A percentile compares a stretch with the other conserved stretches of the same genome.
Conservation (phyloP, 2,888 invertebrate species). For the Phyllotreta cruciferae region DNA sequence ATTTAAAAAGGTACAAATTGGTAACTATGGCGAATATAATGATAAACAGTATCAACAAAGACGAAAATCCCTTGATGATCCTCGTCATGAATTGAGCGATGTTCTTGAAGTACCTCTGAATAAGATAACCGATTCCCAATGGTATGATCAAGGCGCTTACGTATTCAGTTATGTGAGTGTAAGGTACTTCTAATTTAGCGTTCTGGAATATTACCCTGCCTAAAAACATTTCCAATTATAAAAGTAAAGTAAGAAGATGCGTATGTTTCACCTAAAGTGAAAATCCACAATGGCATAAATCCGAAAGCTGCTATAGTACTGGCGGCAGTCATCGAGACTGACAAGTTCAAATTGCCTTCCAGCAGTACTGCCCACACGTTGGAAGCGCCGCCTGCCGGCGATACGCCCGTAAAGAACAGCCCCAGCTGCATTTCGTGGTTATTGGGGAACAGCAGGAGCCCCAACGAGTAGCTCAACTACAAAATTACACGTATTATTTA, state of each 20-base stretch:
- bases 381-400: conserved; percentile 94
- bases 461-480: conserved; percentile 77
- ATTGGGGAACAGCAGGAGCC: conserved; percentile 73
- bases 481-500: conserved; percentile 41
- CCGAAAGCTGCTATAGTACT: conserved; percentile 87
- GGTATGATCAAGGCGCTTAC: conserved; percentile 82
- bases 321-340: conserved; percentile 91
- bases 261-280: conserved; percentile 73
- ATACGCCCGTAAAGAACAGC: conserved; percentile 88
- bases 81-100: conserved; percentile 75
- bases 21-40: conserved; percentile 86
- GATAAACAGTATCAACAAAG: conserved; percentile 80
- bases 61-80: conserved; percentile 85
- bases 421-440: conserved; percentile 78
- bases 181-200: conserved; percentile 79
- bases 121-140: conserved; percentile 69
- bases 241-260: not conserved
- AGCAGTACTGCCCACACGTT: conserved; percentile 95
- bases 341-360: conserved; percentile 90
- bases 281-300: conserved; percentile 91
- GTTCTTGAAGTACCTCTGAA: conserved; percentile 73
- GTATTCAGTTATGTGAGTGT: conserved; percentile 75
- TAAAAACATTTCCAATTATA: not conserved
- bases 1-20: conserved; percentile 87
- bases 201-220: conserved; percentile 56